Evolutionary conservation across 2,113 vertebrate genomes (phyloP), one percentile per base, ranked within the genome.

Genomic region (Lepus europaeus): DNA sequence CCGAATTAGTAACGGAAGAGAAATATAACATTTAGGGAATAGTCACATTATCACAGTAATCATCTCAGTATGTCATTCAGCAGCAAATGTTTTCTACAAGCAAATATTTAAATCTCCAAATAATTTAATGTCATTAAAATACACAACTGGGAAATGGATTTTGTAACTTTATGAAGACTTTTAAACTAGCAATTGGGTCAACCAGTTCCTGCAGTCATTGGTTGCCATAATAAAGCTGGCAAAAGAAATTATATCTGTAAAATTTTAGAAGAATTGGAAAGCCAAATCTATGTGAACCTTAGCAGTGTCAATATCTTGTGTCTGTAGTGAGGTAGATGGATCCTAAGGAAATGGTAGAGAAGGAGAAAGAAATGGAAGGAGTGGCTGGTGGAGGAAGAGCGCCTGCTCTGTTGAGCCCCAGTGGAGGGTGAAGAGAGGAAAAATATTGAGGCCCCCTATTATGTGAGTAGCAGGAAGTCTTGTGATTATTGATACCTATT

Each of bases 21-120:
- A 87, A 95, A 64, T 27, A 61, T 33, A 59, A 17, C 25, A 11
- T 22, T 39, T 49, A 51, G 12, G 56, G n/a, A 76, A 33, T 4
- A 76, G 64, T 73, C n/a, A 10, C 9, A 33, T 70, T 53, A 63
- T 49, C 51, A 45, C 23, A 76, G 23, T 7, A 27, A 79, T 56
- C 70, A 72, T 73, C 86, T 83, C 25, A 91, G 22, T 33, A 70
- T 74, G 9, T 31, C n/a, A 4, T 59, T 85, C 6, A 19, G 82
- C 73, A 81, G 74, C 25, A 89, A 89, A 45, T 78, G n/a, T 36
- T 53, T 95, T 78, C 63, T n/a, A 89, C 16, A 56, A 61, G 69
- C 31, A 78, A 86, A 89, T 89, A 56, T 20, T 86, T 76, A 68
- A 82, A 74, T 11, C 19, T 91, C 29, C 11, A 84, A 74, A 79